Conservation (phyloP, 1,140 invertebrate genomes). For the Thaumatotibia leucotreta region DNA sequence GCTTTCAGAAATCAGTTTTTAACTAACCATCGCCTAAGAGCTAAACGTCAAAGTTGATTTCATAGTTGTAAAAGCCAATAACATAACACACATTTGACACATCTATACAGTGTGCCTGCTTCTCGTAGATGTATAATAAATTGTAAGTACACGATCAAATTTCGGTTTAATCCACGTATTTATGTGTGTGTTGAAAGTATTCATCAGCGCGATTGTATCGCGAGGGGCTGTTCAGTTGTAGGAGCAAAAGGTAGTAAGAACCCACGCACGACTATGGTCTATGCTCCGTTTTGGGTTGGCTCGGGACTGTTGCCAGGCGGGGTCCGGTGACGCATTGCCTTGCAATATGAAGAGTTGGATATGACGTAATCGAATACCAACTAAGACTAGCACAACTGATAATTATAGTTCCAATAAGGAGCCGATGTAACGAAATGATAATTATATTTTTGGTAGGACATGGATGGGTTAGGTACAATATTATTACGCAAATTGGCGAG, state of each 20-base stretch:
- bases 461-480: too few species aligned
- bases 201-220: slow-evolving; percentile 66
- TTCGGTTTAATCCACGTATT: slow-evolving; percentile 14
- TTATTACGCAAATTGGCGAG: too few species aligned
- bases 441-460: neutral
- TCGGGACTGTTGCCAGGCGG: neutral
- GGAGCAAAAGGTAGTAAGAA: slow-evolving; percentile 17
- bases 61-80: too few species aligned
- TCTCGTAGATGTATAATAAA: neutral
- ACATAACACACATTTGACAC: neutral
- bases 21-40: too few species aligned
- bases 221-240: slow-evolving; percentile 38
- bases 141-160: slow-evolving; percentile 1
- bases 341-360: slow-evolving; percentile 7
- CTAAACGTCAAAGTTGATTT: too few species aligned
- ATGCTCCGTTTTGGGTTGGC: neutral
- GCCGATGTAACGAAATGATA: too few species aligned
- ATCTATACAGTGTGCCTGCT: neutral
- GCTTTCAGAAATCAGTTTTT: too few species aligned
- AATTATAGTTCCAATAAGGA: too few species aligned
- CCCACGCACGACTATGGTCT: neutral
- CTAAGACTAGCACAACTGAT: too few species aligned
- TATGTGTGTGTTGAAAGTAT: slow-evolving; percentile 49
- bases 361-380: neutral
- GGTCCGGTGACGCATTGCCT: slow-evolving; percentile 1